A percentile compares a stretch with the other conserved stretches of the same genome.
Evolutionary conservation across 2,797 vertebrate species (phyloP).

Genomic region (Melanotaenia trifasciata): DNA sequence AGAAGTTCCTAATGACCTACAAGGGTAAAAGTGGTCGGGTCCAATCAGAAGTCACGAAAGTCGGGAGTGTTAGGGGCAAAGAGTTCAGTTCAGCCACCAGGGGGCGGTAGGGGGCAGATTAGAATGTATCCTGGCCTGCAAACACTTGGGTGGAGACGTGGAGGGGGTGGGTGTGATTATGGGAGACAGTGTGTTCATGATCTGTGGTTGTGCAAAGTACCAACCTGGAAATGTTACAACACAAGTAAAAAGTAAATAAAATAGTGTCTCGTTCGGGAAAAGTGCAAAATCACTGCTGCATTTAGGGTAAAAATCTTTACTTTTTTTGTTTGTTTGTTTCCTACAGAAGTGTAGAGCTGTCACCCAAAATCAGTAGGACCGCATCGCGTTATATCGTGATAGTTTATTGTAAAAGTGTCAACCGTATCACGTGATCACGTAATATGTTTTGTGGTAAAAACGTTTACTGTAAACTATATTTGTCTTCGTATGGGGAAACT

Average conservation of each 20-base stretch:
- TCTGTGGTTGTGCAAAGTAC: constrained; percentile 1
- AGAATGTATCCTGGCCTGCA: constrained; percentile 23
- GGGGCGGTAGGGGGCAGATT: constrained; percentile 36
- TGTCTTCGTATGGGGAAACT: too few relatives aligned
- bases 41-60: constrained; percentile 12
- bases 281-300: constrained; percentile 17
- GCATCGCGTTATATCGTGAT: too few relatives aligned
- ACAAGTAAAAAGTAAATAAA: background rate
- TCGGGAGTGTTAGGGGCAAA: background rate
- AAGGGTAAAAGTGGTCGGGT: constrained; percentile 1
- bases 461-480: too few relatives aligned
- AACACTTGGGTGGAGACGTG: background rate
- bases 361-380: too few relatives aligned
- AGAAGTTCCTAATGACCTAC: background rate
- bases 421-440: too few relatives aligned
- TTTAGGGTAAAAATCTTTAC: background rate
- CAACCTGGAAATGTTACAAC: background rate
- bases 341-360: too few relatives aligned
- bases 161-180: background rate
- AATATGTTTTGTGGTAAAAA: too few relatives aligned
- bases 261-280: background rate
- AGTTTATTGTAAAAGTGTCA: too few relatives aligned
- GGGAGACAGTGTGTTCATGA: background rate
- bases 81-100: constrained; percentile 42
- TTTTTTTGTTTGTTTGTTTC: background rate